Evolutionary conservation across 2,888 invertebrate genomes (phyloP).

Genomic region (Chymomyza fuscimana): DNA sequence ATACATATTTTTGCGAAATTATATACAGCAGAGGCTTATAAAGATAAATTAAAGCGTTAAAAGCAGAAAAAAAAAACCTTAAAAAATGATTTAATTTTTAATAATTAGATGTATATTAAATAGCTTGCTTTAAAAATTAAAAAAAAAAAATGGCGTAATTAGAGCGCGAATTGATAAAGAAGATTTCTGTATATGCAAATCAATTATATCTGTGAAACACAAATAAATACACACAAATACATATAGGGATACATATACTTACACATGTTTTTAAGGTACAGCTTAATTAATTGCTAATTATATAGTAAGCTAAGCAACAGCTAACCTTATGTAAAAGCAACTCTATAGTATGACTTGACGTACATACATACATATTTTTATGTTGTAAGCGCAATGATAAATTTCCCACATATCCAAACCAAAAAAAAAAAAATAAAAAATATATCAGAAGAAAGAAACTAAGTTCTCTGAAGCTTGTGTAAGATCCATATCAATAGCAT

Average conservation of each 20-base stretch:
- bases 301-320: no score
- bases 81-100: slow-evolving; percentile 29
- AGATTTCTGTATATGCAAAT: background rate
- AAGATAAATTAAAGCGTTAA: background rate
- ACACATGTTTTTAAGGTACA: slow-evolving; percentile 45
- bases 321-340: background rate
- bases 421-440: slow-evolving; percentile 25
- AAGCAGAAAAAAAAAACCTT: slow-evolving; percentile 8
- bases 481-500: slow-evolving; percentile 45
- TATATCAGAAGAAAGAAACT: slow-evolving; percentile 22
- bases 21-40: slow-evolving; percentile 53
- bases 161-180: background rate
- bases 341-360: background rate
- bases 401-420: slow-evolving; percentile 28
- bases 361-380: slow-evolving; percentile 15
- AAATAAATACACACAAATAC: slow-evolving; percentile 5
- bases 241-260: background rate
- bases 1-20: slow-evolving; percentile 71
- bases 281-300: slow-evolving; percentile 34
- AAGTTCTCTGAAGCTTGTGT: slow-evolving; percentile 36
- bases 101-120: slow-evolving; percentile 32
- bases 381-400: slow-evolving; percentile 31
- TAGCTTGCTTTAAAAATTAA: slow-evolving; percentile 28
- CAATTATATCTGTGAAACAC: slow-evolving; percentile 34
- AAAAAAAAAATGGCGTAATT: slow-evolving; percentile 14